phyloP scores from a whole-genome alignment of 2,888 invertebrate species.

The Tenthredo mesomela region DNA sequence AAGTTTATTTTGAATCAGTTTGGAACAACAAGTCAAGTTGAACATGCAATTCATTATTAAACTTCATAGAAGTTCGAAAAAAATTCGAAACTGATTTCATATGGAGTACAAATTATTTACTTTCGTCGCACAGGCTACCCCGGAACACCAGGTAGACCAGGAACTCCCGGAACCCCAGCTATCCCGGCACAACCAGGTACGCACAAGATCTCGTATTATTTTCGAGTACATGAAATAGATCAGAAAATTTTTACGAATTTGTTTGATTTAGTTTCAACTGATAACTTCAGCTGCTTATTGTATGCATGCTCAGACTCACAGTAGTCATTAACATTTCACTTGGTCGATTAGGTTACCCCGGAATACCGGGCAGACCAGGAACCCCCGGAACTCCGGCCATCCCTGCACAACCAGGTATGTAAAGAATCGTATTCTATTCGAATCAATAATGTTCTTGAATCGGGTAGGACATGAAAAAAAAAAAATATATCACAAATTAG shows the following conservation, averaged over 20 bases:
- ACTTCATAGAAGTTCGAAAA: too few species aligned
- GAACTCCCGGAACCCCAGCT: conserved; percentile 22
- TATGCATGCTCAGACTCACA: background rate
- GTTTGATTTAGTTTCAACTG: too few species aligned
- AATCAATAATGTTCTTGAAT: background rate
- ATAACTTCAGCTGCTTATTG: too few species aligned
- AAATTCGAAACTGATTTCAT: background rate
- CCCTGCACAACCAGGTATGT: conserved; percentile 56
- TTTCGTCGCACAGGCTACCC: conserved; percentile 61
- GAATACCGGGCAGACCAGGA: conserved; percentile 63
- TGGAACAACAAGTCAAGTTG: background rate
- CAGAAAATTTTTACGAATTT: too few species aligned
- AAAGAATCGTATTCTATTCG: background rate
- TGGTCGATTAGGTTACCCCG: conserved; percentile 46
- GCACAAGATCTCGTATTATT: background rate
- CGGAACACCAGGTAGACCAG: conserved; percentile 22
- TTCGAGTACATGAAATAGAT: background rate
- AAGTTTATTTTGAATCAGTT: too few species aligned
- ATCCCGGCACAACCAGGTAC: conserved; percentile 31
- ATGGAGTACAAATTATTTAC: background rate
- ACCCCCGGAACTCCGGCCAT: conserved; percentile 74
- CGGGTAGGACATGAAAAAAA: background rate
- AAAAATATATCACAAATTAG: background rate
- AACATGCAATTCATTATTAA: background rate
- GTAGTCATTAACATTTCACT: background rate